Evolutionary conservation across 2,888 invertebrate genomes (phyloP).

Genomic region (Apotomis betuletana): DNA sequence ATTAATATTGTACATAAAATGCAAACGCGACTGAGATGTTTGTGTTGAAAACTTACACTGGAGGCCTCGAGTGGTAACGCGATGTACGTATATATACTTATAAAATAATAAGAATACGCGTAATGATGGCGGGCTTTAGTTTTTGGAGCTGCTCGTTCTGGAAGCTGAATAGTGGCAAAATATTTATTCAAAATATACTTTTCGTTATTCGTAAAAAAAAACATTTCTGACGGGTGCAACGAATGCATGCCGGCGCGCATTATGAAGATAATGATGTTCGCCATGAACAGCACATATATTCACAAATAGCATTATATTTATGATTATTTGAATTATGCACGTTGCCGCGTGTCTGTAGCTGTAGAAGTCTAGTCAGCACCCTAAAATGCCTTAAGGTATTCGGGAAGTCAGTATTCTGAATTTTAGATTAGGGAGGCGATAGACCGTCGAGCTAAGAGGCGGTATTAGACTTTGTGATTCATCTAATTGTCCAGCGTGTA

Average conservation of each 20-base stretch:
- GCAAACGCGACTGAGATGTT: too few relatives aligned
- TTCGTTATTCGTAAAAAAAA: neutral
- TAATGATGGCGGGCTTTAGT: neutral
- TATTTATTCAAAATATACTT: neutral
- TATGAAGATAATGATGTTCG: neutral
- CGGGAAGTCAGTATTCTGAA: slow-evolving; percentile 17
- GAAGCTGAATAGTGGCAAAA: neutral
- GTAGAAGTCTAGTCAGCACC: neutral
- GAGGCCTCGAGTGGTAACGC: too few relatives aligned
- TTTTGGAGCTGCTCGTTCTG: neutral
- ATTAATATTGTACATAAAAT: too few relatives aligned
- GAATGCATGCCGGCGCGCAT: neutral
- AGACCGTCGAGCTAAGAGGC: slow-evolving; percentile 12
- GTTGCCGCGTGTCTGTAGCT: neutral
- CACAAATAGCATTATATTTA: neutral
- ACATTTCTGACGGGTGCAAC: neutral
- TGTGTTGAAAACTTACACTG: too few relatives aligned
- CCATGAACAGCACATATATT: neutral
- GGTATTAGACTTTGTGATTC: slow-evolving; percentile 24
- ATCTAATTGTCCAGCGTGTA: slow-evolving; percentile 1
- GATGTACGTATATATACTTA: too few relatives aligned
- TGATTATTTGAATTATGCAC: neutral
- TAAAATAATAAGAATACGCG: neutral
- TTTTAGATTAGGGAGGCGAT: slow-evolving; percentile 17
- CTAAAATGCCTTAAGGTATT: neutral